A percentile compares a stretch with the other conserved stretches of the same genome.
Evolutionary conservation across 2,797 vertebrate genomes (phyloP).

Genomic region (Pygocentrus nattereri): DNA sequence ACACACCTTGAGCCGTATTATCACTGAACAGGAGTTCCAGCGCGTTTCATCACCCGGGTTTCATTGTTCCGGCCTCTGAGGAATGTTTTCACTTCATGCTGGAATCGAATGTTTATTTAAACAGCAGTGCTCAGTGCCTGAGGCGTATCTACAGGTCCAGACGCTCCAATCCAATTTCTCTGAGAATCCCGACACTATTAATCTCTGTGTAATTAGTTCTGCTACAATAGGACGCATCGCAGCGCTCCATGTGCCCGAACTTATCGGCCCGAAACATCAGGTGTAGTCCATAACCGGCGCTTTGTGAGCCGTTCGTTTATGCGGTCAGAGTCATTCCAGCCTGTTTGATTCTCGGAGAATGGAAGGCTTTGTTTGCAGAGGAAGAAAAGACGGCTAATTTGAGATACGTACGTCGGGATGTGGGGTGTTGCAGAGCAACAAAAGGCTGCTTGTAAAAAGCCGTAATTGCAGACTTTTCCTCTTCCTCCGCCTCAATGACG

Average conservation of each 20-base stretch:
- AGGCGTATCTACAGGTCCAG: constrained; percentile 38
- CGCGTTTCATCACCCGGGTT: constrained; percentile 31
- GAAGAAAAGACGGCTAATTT: constrained; percentile 56
- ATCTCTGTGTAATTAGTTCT: constrained; percentile 47
- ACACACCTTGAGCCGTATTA: constrained; percentile 26
- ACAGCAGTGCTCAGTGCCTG: neutral
- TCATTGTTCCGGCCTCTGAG: constrained; percentile 3
- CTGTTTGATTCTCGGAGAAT: constrained; percentile 55
- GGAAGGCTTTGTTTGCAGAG: constrained; percentile 57
- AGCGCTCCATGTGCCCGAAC: constrained; percentile 18
- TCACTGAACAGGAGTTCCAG: constrained; percentile 19
- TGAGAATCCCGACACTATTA: constrained; percentile 47
- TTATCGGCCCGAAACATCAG: constrained; percentile 31
- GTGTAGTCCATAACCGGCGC: constrained; percentile 24
- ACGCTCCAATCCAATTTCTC: constrained; percentile 42
- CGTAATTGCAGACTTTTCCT: constrained; percentile 62
- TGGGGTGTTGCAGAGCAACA: constrained; percentile 59
- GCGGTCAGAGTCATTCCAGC: constrained; percentile 51
- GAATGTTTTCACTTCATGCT: constrained; percentile 27
- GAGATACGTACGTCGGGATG: constrained; percentile 52
- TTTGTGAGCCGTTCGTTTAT: constrained; percentile 41
- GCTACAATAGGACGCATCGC: constrained; percentile 39
- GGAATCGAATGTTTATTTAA: constrained; percentile 42
- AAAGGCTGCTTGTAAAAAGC: constrained; percentile 41
- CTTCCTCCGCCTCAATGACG: constrained; percentile 9